phyloP scores from a whole-genome alignment of 2,113 vertebrate genomes.

The Lepus timidus region DNA sequence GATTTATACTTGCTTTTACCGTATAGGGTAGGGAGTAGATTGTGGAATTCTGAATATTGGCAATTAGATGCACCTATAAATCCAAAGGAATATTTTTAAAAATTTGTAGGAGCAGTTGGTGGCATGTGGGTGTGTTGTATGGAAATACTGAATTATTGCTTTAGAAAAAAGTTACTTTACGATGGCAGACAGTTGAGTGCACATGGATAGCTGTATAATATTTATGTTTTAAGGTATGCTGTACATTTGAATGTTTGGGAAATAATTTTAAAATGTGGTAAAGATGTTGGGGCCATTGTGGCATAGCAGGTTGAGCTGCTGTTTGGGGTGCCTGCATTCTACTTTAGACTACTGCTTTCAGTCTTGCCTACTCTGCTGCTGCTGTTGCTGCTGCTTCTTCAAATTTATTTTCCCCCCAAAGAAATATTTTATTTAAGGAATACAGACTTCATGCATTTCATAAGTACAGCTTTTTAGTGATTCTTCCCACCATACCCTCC shows the following conservation, averaged over 20 bases:
- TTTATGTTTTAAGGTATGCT: conserved; percentile 41
- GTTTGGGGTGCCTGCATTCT: no score
- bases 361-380: no score
- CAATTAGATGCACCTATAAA: background rate
- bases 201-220: conserved; percentile 47
- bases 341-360: no score
- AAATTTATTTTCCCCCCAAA: no score
- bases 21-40: background rate
- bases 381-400: no score
- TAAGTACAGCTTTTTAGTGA: no score
- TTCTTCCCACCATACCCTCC: no score
- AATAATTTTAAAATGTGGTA: conserved; percentile 52
- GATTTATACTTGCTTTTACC: background rate
- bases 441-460: no score
- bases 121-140: background rate
- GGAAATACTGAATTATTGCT: conserved; percentile 7
- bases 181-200: conserved; percentile 47
- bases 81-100: background rate
- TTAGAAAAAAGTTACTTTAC: conserved; percentile 59
- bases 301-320: no score
- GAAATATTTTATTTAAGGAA: no score
- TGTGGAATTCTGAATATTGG: conserved; percentile 2
- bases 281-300: background rate
- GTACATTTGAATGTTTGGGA: conserved; percentile 56
- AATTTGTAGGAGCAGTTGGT: conserved; percentile 14